Conservation (phyloP, 2,113 vertebrate genomes). For the Hystrix cristata region DNA sequence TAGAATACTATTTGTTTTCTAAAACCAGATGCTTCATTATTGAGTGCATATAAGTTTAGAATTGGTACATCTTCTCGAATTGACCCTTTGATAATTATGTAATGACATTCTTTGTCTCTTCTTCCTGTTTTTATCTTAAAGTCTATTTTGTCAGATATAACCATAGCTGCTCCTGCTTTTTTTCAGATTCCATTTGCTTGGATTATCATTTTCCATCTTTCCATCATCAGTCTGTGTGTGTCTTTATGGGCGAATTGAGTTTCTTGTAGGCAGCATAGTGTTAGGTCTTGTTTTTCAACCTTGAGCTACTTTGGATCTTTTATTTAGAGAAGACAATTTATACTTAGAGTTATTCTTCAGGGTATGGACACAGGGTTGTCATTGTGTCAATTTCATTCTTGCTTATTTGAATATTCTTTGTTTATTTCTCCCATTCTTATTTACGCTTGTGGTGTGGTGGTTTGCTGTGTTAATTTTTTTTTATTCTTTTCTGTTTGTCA, state of each 20-base stretch:
- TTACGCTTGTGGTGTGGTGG: not conserved
- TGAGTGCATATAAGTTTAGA: not conserved
- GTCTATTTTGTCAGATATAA: not conserved
- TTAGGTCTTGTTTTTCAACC: not conserved
- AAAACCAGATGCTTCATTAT: not conserved
- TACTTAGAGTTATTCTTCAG: not conserved
- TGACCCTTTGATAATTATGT: not conserved
- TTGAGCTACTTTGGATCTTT: not conserved
- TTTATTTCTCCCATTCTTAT: not conserved
- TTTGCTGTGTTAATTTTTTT: not conserved
- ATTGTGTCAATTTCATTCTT: not conserved
- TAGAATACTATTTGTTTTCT: not conserved
- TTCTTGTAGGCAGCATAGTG: too few relatives aligned
- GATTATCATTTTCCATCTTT: not conserved
- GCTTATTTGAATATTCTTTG: not conserved
- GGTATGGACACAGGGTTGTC: not conserved
- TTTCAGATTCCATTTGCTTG: not conserved
- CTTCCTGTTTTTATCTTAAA: not conserved
- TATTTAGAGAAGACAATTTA: not conserved
- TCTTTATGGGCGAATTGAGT: not conserved
- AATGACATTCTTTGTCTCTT: not conserved
- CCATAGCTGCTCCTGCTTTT: not conserved
- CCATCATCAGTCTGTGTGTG: not conserved
- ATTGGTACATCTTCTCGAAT: not conserved
- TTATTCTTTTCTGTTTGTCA: not conserved